These are phyloP conservation scores for Mirounga angustirostris DNA, from an alignment of 2,113 vertebrate species.

Conservation along the genomic window DNA sequence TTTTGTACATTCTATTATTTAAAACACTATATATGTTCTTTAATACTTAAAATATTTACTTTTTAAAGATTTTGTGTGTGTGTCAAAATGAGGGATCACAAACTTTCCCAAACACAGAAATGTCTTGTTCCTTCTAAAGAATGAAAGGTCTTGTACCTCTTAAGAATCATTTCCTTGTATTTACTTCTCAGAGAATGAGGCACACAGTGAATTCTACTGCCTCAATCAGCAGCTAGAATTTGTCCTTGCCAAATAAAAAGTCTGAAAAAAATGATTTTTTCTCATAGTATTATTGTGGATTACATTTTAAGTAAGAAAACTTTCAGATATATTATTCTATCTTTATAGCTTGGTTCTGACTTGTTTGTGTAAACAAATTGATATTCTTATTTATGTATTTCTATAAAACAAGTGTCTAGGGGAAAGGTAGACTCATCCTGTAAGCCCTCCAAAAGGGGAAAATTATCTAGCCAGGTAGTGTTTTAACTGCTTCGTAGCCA, in stretches of 20 bases:
- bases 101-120: slow-evolving; percentile 59
- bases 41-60: slow-evolving; percentile 15
- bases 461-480: neutral
- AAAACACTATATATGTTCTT: slow-evolving; percentile 44
- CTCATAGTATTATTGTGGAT: neutral
- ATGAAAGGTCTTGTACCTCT: slow-evolving; percentile 56
- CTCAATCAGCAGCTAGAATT: neutral
- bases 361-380: neutral
- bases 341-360: neutral
- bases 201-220: neutral
- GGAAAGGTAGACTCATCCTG: neutral
- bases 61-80: neutral
- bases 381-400: neutral
- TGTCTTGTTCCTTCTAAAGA: slow-evolving; percentile 55
- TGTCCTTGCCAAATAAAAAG: slow-evolving; percentile 62
- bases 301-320: slow-evolving; percentile 38
- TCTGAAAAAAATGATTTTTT: neutral
- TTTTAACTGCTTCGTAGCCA: neutral
- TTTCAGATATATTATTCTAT: slow-evolving; percentile 14
- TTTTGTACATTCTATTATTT: neutral
- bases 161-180: slow-evolving; percentile 57
- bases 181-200: slow-evolving; percentile 55
- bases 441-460: neutral
- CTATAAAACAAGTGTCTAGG: neutral
- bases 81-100: neutral